Evolutionary conservation across 2,113 vertebrate species (phyloP).

Genomic region (Pelodiscus sinensis): DNA sequence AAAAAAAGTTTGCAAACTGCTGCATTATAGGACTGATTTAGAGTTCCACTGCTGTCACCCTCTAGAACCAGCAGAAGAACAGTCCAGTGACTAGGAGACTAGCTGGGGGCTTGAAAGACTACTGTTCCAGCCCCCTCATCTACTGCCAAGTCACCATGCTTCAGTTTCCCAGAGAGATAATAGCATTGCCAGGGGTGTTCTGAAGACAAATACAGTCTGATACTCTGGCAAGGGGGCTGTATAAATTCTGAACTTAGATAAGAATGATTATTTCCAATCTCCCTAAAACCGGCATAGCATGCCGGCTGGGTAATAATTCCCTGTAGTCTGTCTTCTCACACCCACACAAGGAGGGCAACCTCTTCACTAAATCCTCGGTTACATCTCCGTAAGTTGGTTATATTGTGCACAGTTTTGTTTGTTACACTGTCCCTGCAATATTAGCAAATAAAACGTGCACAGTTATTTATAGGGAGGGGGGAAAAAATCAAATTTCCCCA

Average conservation of each 20-base stretch:
- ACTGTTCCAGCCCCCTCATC: not conserved
- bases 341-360: not conserved
- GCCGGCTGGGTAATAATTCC: slow-evolving; percentile 5
- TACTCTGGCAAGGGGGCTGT: slow-evolving; percentile 17
- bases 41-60: not conserved
- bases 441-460: slow-evolving; percentile 22
- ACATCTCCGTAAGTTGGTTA: not conserved
- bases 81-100: not conserved
- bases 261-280: slow-evolving; percentile 50
- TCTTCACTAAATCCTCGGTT: slow-evolving; percentile 5
- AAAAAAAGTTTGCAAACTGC: too few relatives aligned
- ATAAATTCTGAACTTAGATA: slow-evolving; percentile 25
- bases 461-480: not conserved
- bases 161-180: not conserved
- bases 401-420: slow-evolving; percentile 11
- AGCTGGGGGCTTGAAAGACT: not conserved
- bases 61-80: not conserved
- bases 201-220: not conserved
- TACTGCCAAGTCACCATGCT: not conserved
- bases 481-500: slow-evolving; percentile 37
- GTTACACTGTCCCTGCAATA: not conserved
- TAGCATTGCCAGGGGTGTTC: not conserved
- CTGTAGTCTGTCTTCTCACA: not conserved
- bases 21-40: not conserved
- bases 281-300: slow-evolving; percentile 17